Base-by-base conservation (phyloP, 2,113 vertebrate genomes). In the Silurus glanis region DNA sequence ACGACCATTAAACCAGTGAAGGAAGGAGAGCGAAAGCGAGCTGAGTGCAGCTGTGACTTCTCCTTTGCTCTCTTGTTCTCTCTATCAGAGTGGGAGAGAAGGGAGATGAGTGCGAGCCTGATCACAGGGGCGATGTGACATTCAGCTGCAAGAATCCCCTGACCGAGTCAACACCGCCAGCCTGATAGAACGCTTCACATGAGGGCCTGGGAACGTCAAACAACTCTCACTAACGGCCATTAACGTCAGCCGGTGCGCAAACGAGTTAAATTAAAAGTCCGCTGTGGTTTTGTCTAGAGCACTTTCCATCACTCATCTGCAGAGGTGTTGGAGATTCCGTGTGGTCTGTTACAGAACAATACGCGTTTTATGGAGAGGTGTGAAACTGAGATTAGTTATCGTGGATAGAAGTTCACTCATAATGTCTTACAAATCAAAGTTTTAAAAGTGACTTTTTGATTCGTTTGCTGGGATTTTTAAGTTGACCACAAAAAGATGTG, bases 11-110 rank as follows among this genome's bases (percentile, higher is more conserved):
- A 80, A 9, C 37, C 0, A 81, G 79, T 23, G 37, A 61, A 83
- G n/a, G 47, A 66, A 51, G 58, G 45, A n/a, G 25, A 47, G 16
- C 9, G 45, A 25, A 37, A 19, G 7, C 2, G 55, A 84, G 61
- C 62, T 25, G 75, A 81, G 59, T 82, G 66, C 88, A 87, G 89
- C 89, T 89, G 83, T 49, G 80, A 6, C 51, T 58, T 49, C 53
- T 80, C 78, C 66, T 66, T 12, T 47, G 82, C 69, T 88, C 53
- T 25, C 25, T 25, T 23, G 78, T 53, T 76, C 19, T 5, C n/a
- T 89, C 56, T 89, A 56, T 89, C 82, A 88, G 89, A 84, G 86
- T 88, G 89, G 89, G 88, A 89, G 85, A 82, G 37, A 37, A 17
- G 84, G 37, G 85, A 62, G 83, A 82, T 79, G 62, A 47, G 64